Percentiles rank a stretch among this genome's conserved stretches.
Conservation (phyloP, 92 coral and sea anemone species). For the Micromussa lordhowensis region DNA sequence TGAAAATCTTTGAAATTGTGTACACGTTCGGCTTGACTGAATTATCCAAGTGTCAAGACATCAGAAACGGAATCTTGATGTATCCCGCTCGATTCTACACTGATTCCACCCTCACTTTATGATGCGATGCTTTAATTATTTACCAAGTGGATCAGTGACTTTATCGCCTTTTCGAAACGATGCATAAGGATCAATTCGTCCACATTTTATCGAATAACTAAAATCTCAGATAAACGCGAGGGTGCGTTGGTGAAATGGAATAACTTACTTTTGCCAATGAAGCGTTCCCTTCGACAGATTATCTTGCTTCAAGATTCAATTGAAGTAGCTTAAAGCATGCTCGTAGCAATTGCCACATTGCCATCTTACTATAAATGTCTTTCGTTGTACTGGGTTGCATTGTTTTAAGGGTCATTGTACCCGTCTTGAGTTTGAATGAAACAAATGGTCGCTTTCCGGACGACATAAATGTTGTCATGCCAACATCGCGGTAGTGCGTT, state of each 20-base stretch:
- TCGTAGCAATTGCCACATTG: not conserved
- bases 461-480: slow-evolving; percentile 5
- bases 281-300: slow-evolving; percentile 7
- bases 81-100: not conserved
- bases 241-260: not conserved
- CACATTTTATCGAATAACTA: not conserved
- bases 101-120: not conserved
- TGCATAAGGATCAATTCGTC: not conserved
- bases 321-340: not conserved
- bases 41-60: not conserved
- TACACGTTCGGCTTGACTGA: not conserved
- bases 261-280: not conserved
- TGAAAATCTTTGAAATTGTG: slow-evolving; percentile 6
- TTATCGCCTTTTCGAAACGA: not conserved
- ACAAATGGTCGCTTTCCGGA: slow-evolving; percentile 35
- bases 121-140: not conserved
- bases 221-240: not conserved
- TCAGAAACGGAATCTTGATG: not conserved
- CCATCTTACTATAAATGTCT: slow-evolving; percentile 17
- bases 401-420: slow-evolving; percentile 31
- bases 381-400: slow-evolving; percentile 20
- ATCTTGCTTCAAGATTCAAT: not conserved
- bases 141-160: not conserved
- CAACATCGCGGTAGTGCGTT: slow-evolving; percentile 20
- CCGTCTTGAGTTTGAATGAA: slow-evolving; percentile 16